Evolutionary conservation across 2,113 vertebrate species (phyloP).

Genomic region (Lipotes vexillifer): DNA sequence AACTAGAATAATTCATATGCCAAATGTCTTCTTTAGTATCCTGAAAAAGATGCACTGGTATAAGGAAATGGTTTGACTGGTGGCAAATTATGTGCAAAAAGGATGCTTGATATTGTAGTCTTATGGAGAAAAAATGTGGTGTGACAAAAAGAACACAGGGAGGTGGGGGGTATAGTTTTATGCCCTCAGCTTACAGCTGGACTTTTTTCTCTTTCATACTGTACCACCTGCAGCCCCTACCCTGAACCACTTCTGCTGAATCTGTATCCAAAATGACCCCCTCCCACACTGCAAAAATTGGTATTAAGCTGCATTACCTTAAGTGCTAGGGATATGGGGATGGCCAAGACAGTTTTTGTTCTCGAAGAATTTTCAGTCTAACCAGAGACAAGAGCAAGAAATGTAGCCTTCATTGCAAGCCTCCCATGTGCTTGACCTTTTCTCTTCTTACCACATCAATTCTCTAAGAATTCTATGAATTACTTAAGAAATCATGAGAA

Average conservation of each 20-base stretch:
- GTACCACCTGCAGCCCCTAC: rapidly evolving
- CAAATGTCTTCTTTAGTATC: neutral
- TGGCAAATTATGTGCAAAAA: neutral
- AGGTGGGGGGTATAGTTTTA: neutral
- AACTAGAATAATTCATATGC: neutral
- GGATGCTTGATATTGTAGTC: neutral
- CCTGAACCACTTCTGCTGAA: neutral
- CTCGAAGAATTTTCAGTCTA: neutral
- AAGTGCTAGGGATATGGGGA: neutral
- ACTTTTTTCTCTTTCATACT: neutral
- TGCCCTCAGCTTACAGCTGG: neutral
- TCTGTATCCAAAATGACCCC: neutral
- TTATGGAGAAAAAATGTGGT: neutral
- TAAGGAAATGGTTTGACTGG: neutral
- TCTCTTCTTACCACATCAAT: neutral
- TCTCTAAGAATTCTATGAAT: neutral
- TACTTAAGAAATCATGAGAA: neutral
- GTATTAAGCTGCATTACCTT: neutral
- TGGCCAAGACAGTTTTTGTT: neutral
- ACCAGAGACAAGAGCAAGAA: neutral
- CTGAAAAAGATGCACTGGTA: neutral
- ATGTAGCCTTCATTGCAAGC: rapidly evolving
- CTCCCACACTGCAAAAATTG: neutral
- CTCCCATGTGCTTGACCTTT: neutral
- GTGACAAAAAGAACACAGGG: too few relatives aligned